A percentile compares a stretch with the other conserved stretches of the same genome.
phyloP scores from a whole-genome alignment of 1,140 invertebrate genomes.

The Glomeris maerens region DNA sequence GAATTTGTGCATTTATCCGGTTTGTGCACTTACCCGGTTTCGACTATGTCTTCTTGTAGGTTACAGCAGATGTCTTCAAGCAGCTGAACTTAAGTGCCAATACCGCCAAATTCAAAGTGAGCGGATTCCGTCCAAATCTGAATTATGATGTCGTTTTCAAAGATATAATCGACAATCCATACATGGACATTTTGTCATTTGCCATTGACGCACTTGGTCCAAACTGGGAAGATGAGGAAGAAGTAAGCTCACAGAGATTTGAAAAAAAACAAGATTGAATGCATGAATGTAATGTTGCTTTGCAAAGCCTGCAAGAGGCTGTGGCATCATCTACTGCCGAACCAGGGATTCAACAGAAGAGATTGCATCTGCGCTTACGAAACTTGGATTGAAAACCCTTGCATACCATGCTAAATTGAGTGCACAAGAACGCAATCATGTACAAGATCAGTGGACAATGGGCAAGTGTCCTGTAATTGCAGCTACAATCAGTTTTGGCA shows the following conservation, averaged over 20 bases:
- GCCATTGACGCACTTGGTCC: slow-evolving; percentile 32
- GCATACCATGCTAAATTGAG: slow-evolving; percentile 52
- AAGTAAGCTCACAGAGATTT: slow-evolving; percentile 13
- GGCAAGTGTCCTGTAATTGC: slow-evolving; percentile 44
- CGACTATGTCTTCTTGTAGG: slow-evolving; percentile 30
- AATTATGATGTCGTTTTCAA: slow-evolving; percentile 62
- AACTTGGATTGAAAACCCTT: slow-evolving; percentile 38
- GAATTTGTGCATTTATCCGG: too few species aligned
- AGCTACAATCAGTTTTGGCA: slow-evolving; percentile 55
- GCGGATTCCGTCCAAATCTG: slow-evolving; percentile 51
- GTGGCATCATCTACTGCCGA: slow-evolving; percentile 56
- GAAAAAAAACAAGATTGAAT: neutral
- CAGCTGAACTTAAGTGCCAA: slow-evolving; percentile 39
- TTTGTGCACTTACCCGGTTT: too few species aligned
- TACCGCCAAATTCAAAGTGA: slow-evolving; percentile 40
- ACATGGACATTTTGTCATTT: slow-evolving; percentile 57
- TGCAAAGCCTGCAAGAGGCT: slow-evolving; percentile 36
- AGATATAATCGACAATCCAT: slow-evolving; percentile 60
- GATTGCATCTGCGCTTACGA: slow-evolving; percentile 39
- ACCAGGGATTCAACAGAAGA: slow-evolving; percentile 48
- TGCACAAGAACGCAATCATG: slow-evolving; percentile 33
- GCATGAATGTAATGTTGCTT: neutral
- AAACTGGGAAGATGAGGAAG: slow-evolving; percentile 25
- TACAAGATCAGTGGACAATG: slow-evolving; percentile 50
- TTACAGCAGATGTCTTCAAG: slow-evolving; percentile 42